Conservation (phyloP, 2,797 vertebrate genomes). For the Pseudochromis fuscus region DNA sequence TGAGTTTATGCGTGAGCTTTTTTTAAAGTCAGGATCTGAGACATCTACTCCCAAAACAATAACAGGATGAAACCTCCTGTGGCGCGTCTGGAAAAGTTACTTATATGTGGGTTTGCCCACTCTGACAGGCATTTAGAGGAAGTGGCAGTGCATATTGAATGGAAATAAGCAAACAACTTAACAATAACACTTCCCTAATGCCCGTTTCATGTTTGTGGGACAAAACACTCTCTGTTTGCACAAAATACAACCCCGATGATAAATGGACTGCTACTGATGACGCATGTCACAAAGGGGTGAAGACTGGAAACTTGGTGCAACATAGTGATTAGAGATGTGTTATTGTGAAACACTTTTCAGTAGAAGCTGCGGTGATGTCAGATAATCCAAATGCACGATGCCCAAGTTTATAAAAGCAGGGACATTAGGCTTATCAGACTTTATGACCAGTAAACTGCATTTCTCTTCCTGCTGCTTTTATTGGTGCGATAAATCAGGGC, state of each 20-base stretch:
- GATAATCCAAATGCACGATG: slow-evolving; percentile 29
- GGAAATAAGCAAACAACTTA: slow-evolving; percentile 46
- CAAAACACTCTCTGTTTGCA: slow-evolving; percentile 2
- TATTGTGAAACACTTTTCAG: slow-evolving; percentile 35
- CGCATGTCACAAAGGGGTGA: slow-evolving; percentile 4
- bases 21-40: slow-evolving; percentile 47
- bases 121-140: slow-evolving; percentile 42
- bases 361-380: slow-evolving; percentile 10
- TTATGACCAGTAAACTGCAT: slow-evolving; percentile 16
- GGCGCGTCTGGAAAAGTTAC: slow-evolving; percentile 38
- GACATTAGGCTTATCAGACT: slow-evolving; percentile 18
- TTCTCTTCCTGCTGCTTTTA: slow-evolving; percentile 32
- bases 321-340: slow-evolving; percentile 11
- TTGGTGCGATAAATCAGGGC: slow-evolving; percentile 37
- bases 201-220: slow-evolving; percentile 4
- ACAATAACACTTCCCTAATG: slow-evolving; percentile 40
- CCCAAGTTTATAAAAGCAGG: slow-evolving; percentile 28
- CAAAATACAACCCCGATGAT: not conserved
- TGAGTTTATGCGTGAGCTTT: slow-evolving; percentile 23
- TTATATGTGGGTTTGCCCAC: slow-evolving; percentile 20
- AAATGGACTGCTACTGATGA: slow-evolving; percentile 26
- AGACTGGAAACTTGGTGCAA: slow-evolving; percentile 20
- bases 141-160: slow-evolving; percentile 36
- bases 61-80: slow-evolving; percentile 64
- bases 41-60: slow-evolving; percentile 60